Evolutionary conservation across 2,113 vertebrate species (phyloP), one percentile per base, ranked within the genome.

Genomic region (Callocephalon fimbriatum): DNA sequence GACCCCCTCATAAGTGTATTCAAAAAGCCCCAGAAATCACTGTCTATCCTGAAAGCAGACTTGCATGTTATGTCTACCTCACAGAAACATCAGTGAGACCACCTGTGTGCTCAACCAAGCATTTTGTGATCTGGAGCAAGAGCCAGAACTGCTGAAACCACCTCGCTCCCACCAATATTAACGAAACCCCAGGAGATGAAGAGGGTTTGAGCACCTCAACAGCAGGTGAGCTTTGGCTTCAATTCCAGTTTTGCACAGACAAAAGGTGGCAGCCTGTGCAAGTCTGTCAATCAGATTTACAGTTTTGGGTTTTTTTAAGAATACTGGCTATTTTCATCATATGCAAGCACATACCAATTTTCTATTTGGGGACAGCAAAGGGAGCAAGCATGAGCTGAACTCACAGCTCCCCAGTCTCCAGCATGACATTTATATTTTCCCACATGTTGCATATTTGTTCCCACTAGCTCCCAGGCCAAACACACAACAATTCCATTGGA

Each of bases 351-450:
- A 27, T 5, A 67, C 8, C 40, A 19, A 26, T 72, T n/a, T 75
- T 53, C 47, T 48, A 12, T 35, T 25, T 62, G 31, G 12, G 27
- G 14, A 71, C 37, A 58, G 27, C 50, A 67, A 86, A 61, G 10
- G 45, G n/a, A 63, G 11, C 17, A 72, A 73, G 8, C 25, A 54
- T 11, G 15, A 78, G 31, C 37, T 44, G 62, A 91, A 82, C 13
- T 56, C 29, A 29, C 32, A 45, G 44, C 66, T 54, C 91, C 40
- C 40, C 29, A 38, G 47, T 45, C 45, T 12, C n/a, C 56, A 86
- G 25, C 20, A 42, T 0, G 3, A 70, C 9, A 26, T 3, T 9
- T 18, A 2, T 5, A 5, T 62, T 70, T 56, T 65, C 47, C 51
- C 32, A 78, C 17, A 38, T 8, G 11, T 61, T 79, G 29, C 29